Evolutionary conservation across 1,140 invertebrate species (phyloP).

Genomic region (Helicoverpa armigera): DNA sequence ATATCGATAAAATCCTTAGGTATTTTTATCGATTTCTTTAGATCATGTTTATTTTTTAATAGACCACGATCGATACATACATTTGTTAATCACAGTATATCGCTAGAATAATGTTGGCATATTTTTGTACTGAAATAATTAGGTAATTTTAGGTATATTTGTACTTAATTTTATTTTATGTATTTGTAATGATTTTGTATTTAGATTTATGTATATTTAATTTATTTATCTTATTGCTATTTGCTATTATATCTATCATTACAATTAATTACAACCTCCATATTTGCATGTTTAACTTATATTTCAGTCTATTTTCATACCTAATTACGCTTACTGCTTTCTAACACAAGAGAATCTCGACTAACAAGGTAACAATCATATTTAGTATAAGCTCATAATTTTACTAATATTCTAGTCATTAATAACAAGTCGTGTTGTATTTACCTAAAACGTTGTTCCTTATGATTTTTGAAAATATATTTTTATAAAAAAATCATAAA

Average conservation of each 20-base stretch:
- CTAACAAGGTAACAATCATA: not conserved
- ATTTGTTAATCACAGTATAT: not conserved
- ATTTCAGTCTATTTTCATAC: not conserved
- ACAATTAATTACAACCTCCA: no score
- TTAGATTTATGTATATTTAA: conserved; percentile 1
- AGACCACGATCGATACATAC: not conserved
- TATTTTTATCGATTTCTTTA: conserved; percentile 4
- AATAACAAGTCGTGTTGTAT: conserved; percentile 15
- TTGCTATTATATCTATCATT: conserved; percentile 2
- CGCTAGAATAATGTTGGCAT: conserved; percentile 10
- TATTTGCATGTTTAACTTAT: not conserved
- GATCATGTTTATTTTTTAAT: not conserved
- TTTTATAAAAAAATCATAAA: conserved; percentile 16
- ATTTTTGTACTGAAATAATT: not conserved
- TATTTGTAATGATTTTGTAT: not conserved
- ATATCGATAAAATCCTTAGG: not conserved
- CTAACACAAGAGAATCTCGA: not conserved
- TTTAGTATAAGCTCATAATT: not conserved
- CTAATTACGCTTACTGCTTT: conserved; percentile 1
- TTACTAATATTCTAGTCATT: not conserved
- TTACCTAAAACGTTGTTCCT: not conserved
- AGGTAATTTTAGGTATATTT: not conserved
- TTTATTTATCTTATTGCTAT: conserved; percentile 1
- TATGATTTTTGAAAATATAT: conserved; percentile 17
- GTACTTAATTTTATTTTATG: not conserved